Evolutionary conservation across 2,113 vertebrate species (phyloP).

Genomic region (Orycteropus afer): DNA sequence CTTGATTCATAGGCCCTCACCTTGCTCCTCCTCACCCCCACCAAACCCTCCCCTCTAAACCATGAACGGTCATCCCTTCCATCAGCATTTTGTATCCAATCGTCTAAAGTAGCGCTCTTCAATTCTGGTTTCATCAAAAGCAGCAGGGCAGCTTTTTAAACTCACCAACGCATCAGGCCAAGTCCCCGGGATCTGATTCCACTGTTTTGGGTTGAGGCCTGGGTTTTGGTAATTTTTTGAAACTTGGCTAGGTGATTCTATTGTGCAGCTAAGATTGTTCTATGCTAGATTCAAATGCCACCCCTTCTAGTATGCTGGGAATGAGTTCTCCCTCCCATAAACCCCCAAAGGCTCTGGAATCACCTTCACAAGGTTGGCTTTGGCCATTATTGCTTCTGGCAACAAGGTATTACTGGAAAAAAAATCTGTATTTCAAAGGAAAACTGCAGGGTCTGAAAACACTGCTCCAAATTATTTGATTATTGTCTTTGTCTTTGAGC

Average conservation of each 20-base stretch:
- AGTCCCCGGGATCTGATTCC: not conserved
- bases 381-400: not conserved
- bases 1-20: not conserved
- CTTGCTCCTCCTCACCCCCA: not conserved
- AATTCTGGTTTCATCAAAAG: not conserved
- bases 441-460: not conserved
- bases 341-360: not conserved
- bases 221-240: not conserved
- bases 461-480: not conserved
- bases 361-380: not conserved
- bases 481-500: not conserved
- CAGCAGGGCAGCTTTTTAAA: not conserved
- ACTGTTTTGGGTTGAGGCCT: not conserved
- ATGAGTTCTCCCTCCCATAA: not conserved
- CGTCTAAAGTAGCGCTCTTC: not conserved
- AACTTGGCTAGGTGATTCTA: not conserved
- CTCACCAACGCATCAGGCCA: not conserved
- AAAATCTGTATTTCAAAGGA: not conserved
- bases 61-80: not conserved
- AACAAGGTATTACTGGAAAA: not conserved
- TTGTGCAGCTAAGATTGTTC: not conserved
- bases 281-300: not conserved
- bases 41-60: not conserved
- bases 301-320: not conserved
- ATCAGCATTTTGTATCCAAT: not conserved